These are phyloP conservation scores for Pediacus dermestoides DNA, from an alignment of 2,888 invertebrate species.

Conservation along the genomic window DNA sequence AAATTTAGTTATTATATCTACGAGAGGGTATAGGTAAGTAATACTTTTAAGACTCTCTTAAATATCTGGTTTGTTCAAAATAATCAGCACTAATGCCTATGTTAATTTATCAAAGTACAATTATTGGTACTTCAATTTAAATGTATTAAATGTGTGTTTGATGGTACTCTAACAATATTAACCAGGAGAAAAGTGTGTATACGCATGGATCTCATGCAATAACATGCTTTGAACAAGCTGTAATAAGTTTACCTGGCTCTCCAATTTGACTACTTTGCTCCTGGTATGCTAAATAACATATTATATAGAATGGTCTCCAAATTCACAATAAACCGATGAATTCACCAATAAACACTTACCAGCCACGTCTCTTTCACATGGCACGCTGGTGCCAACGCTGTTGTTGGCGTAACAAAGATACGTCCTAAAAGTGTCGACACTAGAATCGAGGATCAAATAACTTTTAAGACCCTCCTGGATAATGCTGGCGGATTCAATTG, in stretches of 20 bases:
- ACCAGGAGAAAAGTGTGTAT: slow-evolving; percentile 39
- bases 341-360: slow-evolving; percentile 50
- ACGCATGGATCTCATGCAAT: slow-evolving; percentile 24
- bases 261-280: slow-evolving; percentile 61
- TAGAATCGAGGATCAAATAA: slow-evolving; percentile 61
- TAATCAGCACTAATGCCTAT: too few relatives aligned
- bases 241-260: slow-evolving; percentile 47
- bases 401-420: slow-evolving; percentile 86
- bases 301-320: too few relatives aligned
- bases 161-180: too few relatives aligned
- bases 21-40: too few relatives aligned
- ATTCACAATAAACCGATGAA: not conserved
- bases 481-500: slow-evolving; percentile 60
- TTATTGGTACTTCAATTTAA: too few relatives aligned
- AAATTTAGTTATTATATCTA: too few relatives aligned
- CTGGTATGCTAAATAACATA: slow-evolving; percentile 60
- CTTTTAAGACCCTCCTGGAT: slow-evolving; percentile 55
- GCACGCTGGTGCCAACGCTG: slow-evolving; percentile 64
- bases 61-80: too few relatives aligned
- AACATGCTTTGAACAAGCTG: slow-evolving; percentile 22
- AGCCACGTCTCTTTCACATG: slow-evolving; percentile 66
- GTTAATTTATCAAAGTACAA: too few relatives aligned
- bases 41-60: too few relatives aligned
- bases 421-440: slow-evolving; percentile 65
- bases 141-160: too few relatives aligned